Evolutionary conservation across 2,113 vertebrate genomes (phyloP).

Genomic region (Hylia prasina): DNA sequence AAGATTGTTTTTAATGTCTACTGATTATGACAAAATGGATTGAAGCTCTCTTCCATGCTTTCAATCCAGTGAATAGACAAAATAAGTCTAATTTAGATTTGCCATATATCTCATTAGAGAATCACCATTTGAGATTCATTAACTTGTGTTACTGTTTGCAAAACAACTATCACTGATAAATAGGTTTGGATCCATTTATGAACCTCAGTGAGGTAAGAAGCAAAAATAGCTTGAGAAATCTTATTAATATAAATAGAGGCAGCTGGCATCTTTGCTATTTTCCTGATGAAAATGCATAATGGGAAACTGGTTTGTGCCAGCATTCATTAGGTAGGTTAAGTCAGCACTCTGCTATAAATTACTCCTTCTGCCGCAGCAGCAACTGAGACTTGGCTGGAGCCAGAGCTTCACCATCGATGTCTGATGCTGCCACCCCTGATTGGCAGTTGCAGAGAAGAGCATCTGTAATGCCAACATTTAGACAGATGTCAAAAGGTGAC

Average conservation of each 20-base stretch:
- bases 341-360: constrained; percentile 35
- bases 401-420: background rate
- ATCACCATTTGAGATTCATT: constrained; percentile 31
- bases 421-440: background rate
- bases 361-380: background rate
- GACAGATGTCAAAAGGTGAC: background rate
- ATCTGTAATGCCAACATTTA: background rate
- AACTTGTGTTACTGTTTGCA: constrained; percentile 33
- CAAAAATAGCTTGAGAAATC: constrained; percentile 27
- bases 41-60: background rate
- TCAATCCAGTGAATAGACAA: background rate
- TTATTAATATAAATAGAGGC: constrained; percentile 49
- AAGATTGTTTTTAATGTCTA: background rate
- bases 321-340: constrained; percentile 41
- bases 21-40: background rate
- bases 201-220: constrained; percentile 20
- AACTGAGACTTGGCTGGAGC: background rate
- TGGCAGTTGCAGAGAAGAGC: background rate
- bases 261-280: constrained; percentile 38
- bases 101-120: constrained; percentile 2
- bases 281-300: constrained; percentile 27
- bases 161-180: constrained; percentile 25
- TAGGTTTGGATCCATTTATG: constrained; percentile 2
- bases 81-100: background rate
- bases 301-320: constrained; percentile 9